phyloP scores from a whole-genome alignment of 2,888 invertebrate species.

The Drosophila mayaguana region DNA sequence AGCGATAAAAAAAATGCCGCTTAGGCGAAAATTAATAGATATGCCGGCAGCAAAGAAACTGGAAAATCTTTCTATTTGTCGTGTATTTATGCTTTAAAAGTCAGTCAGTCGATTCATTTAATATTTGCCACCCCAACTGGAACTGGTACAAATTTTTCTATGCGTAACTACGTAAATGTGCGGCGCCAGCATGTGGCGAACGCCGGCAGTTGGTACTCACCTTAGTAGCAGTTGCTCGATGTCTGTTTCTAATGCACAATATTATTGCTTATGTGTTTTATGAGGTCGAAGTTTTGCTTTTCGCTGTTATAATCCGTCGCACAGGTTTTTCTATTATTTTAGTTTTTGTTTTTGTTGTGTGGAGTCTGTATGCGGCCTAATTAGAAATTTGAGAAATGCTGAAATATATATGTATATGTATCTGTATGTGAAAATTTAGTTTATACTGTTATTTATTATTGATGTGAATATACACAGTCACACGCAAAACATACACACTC shows the following conservation, averaged over 20 bases:
- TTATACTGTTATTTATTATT: slow-evolving; percentile 45
- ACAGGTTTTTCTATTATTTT: slow-evolving; percentile 5
- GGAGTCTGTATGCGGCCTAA: slow-evolving; percentile 12
- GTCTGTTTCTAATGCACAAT: slow-evolving; percentile 62
- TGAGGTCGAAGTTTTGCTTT: slow-evolving; percentile 33
- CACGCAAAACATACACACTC: slow-evolving; percentile 33
- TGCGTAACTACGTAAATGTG: slow-evolving; percentile 16
- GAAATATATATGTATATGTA: slow-evolving; percentile 38
- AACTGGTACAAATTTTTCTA: slow-evolving; percentile 20
- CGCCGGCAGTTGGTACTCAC: slow-evolving; percentile 63
- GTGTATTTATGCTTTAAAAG: not conserved
- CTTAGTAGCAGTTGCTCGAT: slow-evolving; percentile 38
- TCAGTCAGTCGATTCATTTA: slow-evolving; percentile 2
- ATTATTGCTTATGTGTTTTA: slow-evolving; percentile 64
- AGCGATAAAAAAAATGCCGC: slow-evolving; percentile 65
- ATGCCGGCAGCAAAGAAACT: slow-evolving; percentile 28
- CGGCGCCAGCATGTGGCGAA: slow-evolving; percentile 54
- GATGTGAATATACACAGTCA: slow-evolving; percentile 27
- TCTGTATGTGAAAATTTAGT: slow-evolving; percentile 28
- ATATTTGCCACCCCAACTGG: slow-evolving; percentile 51
- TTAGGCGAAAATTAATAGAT: slow-evolving; percentile 33
- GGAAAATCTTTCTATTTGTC: slow-evolving; percentile 22
- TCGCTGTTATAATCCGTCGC: slow-evolving; percentile 26
- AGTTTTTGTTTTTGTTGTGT: slow-evolving; percentile 14
- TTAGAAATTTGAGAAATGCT: slow-evolving; percentile 45